Percentiles rank a stretch among this genome's conserved stretches.
Evolutionary conservation across 2,888 invertebrate species (phyloP).

Genomic region (Hirtodrosophila histrioides): DNA sequence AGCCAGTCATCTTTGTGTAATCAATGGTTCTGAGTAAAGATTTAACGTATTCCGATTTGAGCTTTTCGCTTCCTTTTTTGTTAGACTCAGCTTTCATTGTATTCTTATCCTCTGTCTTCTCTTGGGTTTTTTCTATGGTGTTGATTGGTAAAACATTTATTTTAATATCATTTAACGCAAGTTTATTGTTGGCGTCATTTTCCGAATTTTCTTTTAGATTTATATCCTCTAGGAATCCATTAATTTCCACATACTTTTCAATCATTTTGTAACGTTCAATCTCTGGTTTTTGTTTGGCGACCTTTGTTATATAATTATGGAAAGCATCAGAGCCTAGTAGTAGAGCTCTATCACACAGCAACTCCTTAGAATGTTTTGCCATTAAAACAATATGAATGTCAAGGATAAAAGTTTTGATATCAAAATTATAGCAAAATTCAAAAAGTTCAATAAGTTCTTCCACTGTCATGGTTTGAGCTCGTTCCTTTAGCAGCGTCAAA

Average conservation of each 20-base stretch:
- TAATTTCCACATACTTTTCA: slow-evolving; percentile 6
- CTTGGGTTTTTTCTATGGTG: background rate
- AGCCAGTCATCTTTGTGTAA: background rate
- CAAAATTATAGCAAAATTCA: slow-evolving; percentile 5
- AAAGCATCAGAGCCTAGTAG: slow-evolving; percentile 11
- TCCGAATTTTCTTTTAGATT: background rate
- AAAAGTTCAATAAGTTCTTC: background rate
- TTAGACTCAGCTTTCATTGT: no score
- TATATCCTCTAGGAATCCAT: slow-evolving; percentile 2
- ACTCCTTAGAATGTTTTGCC: background rate
- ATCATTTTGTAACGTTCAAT: background rate
- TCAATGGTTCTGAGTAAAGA: background rate
- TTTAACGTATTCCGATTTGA: background rate
- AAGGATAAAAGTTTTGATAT: background rate
- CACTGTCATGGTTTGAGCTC: background rate
- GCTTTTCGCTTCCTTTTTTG: background rate
- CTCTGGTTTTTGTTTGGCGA: accelerated
- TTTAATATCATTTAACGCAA: background rate
- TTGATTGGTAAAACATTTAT: no score
- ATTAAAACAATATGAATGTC: background rate
- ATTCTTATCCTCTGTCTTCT: background rate
- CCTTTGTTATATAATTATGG: background rate
- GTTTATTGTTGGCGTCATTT: background rate
- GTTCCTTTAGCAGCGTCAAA: background rate
- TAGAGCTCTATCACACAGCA: slow-evolving; percentile 1